Evolutionary conservation across 2,113 vertebrate genomes (phyloP), one percentile per base, ranked within the genome.

Genomic region (Pterocles orientalis): DNA sequence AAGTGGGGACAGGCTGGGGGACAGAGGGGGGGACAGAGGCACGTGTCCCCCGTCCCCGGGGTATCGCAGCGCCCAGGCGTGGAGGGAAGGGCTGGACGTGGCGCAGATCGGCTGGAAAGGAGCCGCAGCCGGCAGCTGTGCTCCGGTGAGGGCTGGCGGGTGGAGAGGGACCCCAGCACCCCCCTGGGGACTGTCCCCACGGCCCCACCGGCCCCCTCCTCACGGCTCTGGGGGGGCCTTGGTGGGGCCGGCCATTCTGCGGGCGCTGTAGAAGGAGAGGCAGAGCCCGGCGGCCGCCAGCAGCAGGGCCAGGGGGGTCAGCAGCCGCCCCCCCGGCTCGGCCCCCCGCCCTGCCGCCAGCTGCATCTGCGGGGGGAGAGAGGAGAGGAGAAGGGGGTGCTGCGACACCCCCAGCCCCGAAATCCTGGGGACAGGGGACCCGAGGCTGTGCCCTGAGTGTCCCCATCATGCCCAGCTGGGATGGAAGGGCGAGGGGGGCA

Each of bases 201-300:
- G 5, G 61, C 56, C 54, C 88, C 4, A 1, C 4, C 6, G 1
- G 68, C 26, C 69, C 39, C 45, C 31, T 85, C 19, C 3, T 98
- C 94, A 98, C 6, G 97, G 97, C 18, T 92, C 90, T 1, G 98
- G 98, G 48, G 97, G 95, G 4, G 68, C 64, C 17, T 89, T 98
- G 71, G 92, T 94, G 54, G 98, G 98, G 80, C 97, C 96, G 0
- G 98, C 98, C 99, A 99, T 99, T 94, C 98, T 99, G 78, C 98
- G 98, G 82, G 98, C 98, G 6, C 99, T 99, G 97, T 99, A 99
- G 97, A 98, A 98, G 94, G 99, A 99, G 86, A 99, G 85, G 53
- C 99, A 98, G 68, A 99, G 97, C 34, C 99, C 99, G 11, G 99
- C 97, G 28, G 99, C 98, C 39, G 99, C 99, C 96, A 99, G 97